A percentile compares a stretch with the other conserved stretches of the same genome.
phyloP scores from a whole-genome alignment of 2,797 vertebrate species.

The Cetoscarus ocellatus region DNA sequence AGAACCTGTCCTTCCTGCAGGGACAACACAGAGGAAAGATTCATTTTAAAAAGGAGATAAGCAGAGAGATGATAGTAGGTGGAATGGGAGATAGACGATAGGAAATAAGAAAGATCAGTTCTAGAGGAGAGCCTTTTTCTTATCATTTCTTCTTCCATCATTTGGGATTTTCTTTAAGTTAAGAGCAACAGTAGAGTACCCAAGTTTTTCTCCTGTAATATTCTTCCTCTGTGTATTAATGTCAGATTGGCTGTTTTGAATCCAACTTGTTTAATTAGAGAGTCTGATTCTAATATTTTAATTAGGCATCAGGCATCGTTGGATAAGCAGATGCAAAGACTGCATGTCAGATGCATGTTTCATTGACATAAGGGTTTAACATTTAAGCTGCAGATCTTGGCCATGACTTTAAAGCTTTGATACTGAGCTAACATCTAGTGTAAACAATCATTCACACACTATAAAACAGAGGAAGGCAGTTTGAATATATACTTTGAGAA shows the following conservation, averaged over 20 bases:
- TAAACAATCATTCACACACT: background rate
- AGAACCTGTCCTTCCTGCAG: conserved; percentile 96
- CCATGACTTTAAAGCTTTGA: background rate
- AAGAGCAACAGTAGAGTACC: no score
- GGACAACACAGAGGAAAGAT: conserved; percentile 38
- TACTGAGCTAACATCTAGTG: background rate
- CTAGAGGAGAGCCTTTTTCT: background rate
- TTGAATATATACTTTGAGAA: background rate
- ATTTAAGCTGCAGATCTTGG: background rate
- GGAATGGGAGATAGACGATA: background rate
- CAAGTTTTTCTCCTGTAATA: no score
- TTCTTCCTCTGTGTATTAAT: background rate
- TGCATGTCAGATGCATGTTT: no score
- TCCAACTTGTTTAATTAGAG: background rate
- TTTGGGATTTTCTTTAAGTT: no score
- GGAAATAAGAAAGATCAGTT: background rate
- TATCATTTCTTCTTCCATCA: no score
- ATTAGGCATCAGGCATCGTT: no score
- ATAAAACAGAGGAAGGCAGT: background rate
- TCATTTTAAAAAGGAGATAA: background rate
- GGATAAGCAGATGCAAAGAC: background rate
- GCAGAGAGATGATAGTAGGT: conserved; percentile 5
- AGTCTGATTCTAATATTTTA: background rate
- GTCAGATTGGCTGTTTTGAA: background rate
- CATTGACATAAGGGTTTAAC: background rate